These are phyloP conservation scores for Deroptyus accipitrinus DNA, from an alignment of 2,113 vertebrate genomes.

Conservation along the genomic window DNA sequence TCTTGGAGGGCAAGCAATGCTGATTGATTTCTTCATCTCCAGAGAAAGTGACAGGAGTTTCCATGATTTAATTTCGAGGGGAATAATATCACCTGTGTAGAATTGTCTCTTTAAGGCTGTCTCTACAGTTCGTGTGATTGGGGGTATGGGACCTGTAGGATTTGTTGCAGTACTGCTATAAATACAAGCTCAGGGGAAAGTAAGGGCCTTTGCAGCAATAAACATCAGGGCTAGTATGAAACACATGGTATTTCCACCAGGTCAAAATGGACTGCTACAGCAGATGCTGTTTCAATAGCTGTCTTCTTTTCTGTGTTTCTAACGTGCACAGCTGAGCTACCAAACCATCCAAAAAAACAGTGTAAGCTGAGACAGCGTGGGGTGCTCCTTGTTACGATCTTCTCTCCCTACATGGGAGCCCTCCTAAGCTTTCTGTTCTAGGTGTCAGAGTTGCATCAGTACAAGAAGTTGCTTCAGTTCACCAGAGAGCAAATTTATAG, in stretches of 20 bases:
- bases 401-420: fast-evolving
- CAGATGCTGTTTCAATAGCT: not conserved
- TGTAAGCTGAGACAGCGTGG: not conserved
- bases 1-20: not conserved
- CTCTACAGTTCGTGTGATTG: not conserved
- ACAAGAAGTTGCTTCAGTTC: not conserved
- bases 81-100: not conserved
- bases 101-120: not conserved
- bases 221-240: not conserved
- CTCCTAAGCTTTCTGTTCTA: not conserved
- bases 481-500: not conserved
- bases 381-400: fast-evolving
- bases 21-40: conserved; percentile 10
- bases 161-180: not conserved
- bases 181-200: not conserved
- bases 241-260: not conserved
- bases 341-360: not conserved
- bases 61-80: not conserved
- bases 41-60: not conserved
- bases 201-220: not conserved
- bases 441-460: not conserved
- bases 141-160: not conserved
- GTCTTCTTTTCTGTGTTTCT: not conserved
- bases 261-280: not conserved
- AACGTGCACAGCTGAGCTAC: not conserved